Base-by-base conservation (phyloP, 2,888 invertebrate species). In the Geotrupes spiniger region DNA sequence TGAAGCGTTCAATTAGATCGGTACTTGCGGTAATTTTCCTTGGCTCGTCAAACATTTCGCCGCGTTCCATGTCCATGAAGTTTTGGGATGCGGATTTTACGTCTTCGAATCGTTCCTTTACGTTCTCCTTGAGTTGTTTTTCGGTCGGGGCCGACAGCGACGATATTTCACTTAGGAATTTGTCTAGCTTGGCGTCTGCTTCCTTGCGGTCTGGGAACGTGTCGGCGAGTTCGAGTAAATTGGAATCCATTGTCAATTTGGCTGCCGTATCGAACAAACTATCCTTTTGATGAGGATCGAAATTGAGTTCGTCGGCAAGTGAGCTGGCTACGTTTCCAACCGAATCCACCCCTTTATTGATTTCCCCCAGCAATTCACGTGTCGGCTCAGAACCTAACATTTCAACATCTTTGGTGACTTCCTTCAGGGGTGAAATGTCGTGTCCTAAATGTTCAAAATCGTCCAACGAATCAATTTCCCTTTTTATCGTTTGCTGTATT, bases 401-500 rank as follows among this genome's bases (percentile, higher is more conserved):
- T 71, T 69, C 44, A 29, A 45, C 27, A 21, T 37, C 46, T 42
- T 58, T 57, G 26, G 71, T 72, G 46, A 64, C 60, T 44, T 66
- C 66, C 58, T 68, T 68, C 44, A 70, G 61, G 15, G 75, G 74
- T 42, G 75, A 72, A 37, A 74, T 73, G 52, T 83, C 83, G 62
- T 82, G 80, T 56, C 82, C 84, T 57, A 87, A 74, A 70, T 86
- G 85, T 70, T 86, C 86, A 69, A 87, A 86, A 73, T 86, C 86
- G 64, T 86, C 86, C 53, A 82, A 76, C 21, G 86, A 86, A 67
- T 86, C 85, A 64, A 81, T 78, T 57, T 85, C 85, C 52, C 85
- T 57, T 51, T 62, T 63, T 28, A 55, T 27, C 37, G 46, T 21
- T 33, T 42, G 37, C 27, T 49, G 49, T 16, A 38, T n/a, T 25